phyloP scores from a whole-genome alignment of 2,888 invertebrate species.

The Agrotis clavis region DNA sequence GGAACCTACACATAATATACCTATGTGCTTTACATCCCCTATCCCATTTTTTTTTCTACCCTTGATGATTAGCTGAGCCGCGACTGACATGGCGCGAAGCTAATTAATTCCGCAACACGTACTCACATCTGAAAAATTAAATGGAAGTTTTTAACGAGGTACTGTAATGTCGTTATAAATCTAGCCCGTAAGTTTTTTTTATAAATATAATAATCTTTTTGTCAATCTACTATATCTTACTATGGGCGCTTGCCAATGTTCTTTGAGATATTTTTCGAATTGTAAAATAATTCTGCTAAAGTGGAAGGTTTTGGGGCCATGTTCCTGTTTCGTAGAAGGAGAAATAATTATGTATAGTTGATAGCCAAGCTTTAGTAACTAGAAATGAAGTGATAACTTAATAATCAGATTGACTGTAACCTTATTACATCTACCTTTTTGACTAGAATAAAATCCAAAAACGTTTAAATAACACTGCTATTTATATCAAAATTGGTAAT shows the following conservation, averaged over 20 bases:
- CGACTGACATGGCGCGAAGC: constrained; percentile 7
- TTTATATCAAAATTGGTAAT: constrained; percentile 8
- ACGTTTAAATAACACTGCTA: background rate
- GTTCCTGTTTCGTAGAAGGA: too few species aligned
- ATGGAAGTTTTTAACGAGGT: background rate
- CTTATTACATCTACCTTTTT: background rate
- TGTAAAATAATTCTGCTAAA: too few species aligned
- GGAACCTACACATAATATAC: background rate
- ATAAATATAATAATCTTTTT: too few species aligned
- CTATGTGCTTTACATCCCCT: background rate
- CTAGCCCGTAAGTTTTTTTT: too few species aligned
- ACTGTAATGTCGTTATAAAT: background rate
- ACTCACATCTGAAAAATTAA: background rate
- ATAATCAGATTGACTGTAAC: background rate
- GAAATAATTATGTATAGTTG: too few species aligned
- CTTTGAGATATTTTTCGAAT: too few species aligned
- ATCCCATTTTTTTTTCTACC: constrained; percentile 19
- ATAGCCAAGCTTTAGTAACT: too few species aligned
- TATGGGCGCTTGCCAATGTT: too few species aligned
- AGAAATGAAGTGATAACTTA: background rate
- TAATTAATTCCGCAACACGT: constrained; percentile 11
- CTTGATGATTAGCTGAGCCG: constrained; percentile 11
- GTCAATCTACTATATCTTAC: too few species aligned
- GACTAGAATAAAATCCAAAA: background rate
- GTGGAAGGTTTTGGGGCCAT: too few species aligned